Percentiles rank a stretch among this genome's conserved stretches.
Conservation (phyloP, 2,888 invertebrate species). For the Mesorhabditis belari region DNA sequence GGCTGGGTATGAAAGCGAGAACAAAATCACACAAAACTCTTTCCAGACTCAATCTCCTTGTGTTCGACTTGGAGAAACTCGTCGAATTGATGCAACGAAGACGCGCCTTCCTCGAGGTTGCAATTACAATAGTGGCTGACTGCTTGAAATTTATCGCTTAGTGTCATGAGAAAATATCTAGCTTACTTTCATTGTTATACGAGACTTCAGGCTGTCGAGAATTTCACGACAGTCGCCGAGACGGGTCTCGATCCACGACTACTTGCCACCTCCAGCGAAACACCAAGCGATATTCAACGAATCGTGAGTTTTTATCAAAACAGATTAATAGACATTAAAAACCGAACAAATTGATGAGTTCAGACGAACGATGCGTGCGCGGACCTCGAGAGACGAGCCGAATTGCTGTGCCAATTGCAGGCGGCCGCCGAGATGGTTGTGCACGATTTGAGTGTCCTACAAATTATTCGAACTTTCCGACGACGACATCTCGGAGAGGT, state of each 20-base stretch:
- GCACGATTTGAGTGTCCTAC: conserved; percentile 30
- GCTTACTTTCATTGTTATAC: too few relatives aligned
- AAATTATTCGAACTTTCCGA: conserved; percentile 23
- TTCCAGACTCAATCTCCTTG: conserved; percentile 40
- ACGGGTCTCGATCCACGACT: conserved; percentile 23
- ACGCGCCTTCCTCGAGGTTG: conserved; percentile 23
- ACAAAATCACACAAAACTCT: background rate
- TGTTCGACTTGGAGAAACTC: conserved; percentile 36
- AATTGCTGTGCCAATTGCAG: conserved; percentile 28
- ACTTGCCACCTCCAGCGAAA: conserved; percentile 36
- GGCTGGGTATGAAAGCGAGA: background rate
- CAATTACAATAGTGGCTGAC: too few relatives aligned
- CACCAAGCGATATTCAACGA: conserved; percentile 25
- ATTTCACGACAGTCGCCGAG: conserved; percentile 22
- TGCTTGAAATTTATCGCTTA: too few relatives aligned
- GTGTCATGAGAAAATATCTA: too few relatives aligned
- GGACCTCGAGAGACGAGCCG: conserved; percentile 27
- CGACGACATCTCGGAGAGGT: conserved; percentile 36
- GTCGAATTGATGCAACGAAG: conserved; percentile 26
- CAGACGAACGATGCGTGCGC: conserved; percentile 35
- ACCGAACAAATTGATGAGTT: conserved; percentile 1
- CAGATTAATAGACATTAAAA: too few relatives aligned
- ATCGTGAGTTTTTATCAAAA: conserved; percentile 15
- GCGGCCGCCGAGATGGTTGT: conserved; percentile 41
- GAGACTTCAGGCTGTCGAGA: conserved; percentile 21